Conservation (phyloP, 2,113 vertebrate genomes). For the Cyanistes caeruleus region DNA sequence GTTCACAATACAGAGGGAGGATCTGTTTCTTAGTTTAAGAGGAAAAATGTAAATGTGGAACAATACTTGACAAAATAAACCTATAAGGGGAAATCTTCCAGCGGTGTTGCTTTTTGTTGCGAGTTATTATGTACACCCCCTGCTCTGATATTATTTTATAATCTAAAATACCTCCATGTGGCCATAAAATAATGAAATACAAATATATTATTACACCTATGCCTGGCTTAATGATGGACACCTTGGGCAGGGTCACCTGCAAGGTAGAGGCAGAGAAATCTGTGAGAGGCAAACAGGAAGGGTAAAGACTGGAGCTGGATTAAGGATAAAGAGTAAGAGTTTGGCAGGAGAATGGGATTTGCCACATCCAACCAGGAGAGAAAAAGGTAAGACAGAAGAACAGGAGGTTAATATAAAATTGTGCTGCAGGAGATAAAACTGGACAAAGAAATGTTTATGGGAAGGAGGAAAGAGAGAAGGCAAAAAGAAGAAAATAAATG, state of each 20-base stretch:
- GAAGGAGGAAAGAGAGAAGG: not conserved
- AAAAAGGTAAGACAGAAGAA: not conserved
- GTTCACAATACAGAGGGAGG: conserved; percentile 49
- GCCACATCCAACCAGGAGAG: not conserved
- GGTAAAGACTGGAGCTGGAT: not conserved
- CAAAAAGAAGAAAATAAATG: not conserved
- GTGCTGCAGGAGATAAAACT: rapidly evolving
- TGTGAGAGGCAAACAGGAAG: not conserved
- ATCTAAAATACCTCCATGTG: not conserved
- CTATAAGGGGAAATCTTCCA: not conserved
- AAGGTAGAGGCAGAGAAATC: not conserved
- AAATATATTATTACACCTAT: not conserved
- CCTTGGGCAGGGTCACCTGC: not conserved
- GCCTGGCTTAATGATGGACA: not conserved
- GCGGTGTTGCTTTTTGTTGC: not conserved
- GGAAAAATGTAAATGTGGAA: conserved; percentile 41
- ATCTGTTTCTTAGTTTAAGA: conserved; percentile 47
- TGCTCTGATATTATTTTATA: conserved; percentile 12
- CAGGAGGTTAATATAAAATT: not conserved
- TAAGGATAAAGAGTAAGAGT: not conserved
- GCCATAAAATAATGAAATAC: not conserved
- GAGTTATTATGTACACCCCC: conserved; percentile 8
- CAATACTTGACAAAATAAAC: conserved; percentile 56
- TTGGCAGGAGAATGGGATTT: not conserved
- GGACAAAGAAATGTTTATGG: not conserved